Evolutionary conservation across 1,140 invertebrate genomes (phyloP), one percentile per base, ranked within the genome.

Genomic region (Brachionus plicatilis): DNA sequence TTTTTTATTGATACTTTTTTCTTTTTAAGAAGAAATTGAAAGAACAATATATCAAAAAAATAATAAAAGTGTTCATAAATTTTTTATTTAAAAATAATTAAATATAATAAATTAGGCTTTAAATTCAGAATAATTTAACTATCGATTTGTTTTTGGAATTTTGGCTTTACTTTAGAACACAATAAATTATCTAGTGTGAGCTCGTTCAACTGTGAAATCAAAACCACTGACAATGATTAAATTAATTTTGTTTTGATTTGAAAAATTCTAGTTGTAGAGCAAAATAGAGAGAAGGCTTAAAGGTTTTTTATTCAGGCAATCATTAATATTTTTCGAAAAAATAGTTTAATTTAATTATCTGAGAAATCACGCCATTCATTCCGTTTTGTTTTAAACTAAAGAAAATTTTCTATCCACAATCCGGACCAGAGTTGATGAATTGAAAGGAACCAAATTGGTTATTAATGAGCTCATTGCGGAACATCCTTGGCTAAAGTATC

Each of bases 291-390:
- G 17, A 43, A 41, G 33, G 17, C 68, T 72, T 43, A 45, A 72
- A 43, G 68, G 9, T 72, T 43, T 72, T 41, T 24, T 72, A 9
- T 43, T 72, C 68, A 72, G 33, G 68, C 68, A 72, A 72, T 72
- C 29, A 41, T 41, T 43, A 41, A 20, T 72, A 20, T 72, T 43
- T 41, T 72, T 72, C 7, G 0, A 43, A 43, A 70, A 33, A 41
- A 72, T 41, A 20, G 37, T 43, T 60, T 72, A 72, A 72, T 72
- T 72, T 8, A 72, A 72, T 72, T 72, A 72, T 72, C 68, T 72
- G 17, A 43, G 43, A 72, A 72, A 72, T 72, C 29, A 72, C 41
- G 68, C 68, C 17, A 72, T 43, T 72, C 29, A 72, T 72, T 72
- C 68, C 37, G 17, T 60, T 60, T 60, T 20, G 45, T 47, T 60